Conservation (phyloP, 2,888 invertebrate species). For the Erebia ligea region DNA sequence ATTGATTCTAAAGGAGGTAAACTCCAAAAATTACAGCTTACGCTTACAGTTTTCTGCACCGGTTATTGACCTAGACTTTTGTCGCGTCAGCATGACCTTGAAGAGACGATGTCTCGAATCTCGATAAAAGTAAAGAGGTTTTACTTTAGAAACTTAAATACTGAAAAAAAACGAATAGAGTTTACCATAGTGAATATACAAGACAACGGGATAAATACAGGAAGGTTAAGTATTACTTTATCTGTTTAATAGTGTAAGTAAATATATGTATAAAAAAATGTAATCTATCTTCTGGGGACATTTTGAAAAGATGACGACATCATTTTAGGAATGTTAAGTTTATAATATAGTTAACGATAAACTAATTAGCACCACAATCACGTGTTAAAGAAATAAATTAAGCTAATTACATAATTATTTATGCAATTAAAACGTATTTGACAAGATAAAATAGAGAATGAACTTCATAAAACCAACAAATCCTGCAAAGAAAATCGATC, state of each 20-base stretch:
- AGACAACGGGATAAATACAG: too few relatives aligned
- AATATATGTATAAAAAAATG: too few relatives aligned
- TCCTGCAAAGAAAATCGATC: too few relatives aligned
- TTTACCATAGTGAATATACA: too few relatives aligned
- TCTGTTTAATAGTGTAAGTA: too few relatives aligned
- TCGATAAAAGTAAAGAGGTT: background rate
- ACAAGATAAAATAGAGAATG: background rate
- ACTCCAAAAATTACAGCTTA: background rate
- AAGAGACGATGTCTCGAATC: background rate
- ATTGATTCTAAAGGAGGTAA: too few relatives aligned
- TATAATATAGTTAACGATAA: background rate
- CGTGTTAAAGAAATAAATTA: background rate
- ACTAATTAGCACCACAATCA: background rate
- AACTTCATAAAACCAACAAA: too few relatives aligned
- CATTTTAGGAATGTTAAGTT: background rate
- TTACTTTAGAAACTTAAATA: too few relatives aligned
- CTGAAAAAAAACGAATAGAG: too few relatives aligned
- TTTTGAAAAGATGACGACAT: background rate
- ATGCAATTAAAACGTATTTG: conserved; percentile 9
- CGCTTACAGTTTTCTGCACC: background rate
- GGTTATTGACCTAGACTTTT: background rate
- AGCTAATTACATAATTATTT: background rate
- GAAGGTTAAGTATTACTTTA: too few relatives aligned
- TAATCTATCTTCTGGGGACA: too few relatives aligned
- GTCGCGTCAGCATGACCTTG: background rate